phyloP scores from a whole-genome alignment of 2,113 vertebrate genomes.

The Nerophis lumbriciformis region DNA sequence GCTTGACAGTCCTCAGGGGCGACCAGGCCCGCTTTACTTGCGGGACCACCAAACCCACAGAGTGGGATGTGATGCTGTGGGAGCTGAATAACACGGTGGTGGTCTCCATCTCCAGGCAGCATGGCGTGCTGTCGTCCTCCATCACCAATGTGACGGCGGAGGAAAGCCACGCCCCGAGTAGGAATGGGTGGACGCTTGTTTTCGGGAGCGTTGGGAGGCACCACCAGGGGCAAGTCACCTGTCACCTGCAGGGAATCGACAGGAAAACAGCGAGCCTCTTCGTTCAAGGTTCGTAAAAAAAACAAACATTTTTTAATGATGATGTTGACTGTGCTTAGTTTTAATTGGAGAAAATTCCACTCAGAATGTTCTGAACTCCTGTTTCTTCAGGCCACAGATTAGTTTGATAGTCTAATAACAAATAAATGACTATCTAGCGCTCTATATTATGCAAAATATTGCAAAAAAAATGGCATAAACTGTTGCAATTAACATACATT shows the following conservation, averaged over 20 bases:
- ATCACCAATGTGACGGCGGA: constrained; percentile 56
- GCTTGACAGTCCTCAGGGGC: constrained; percentile 66
- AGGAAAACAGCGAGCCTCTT: constrained; percentile 64
- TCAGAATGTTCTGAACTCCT: too few species aligned
- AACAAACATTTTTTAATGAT: constrained; percentile 7
- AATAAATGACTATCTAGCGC: too few species aligned
- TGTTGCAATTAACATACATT: too few species aligned
- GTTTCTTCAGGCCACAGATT: too few species aligned
- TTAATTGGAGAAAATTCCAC: too few species aligned
- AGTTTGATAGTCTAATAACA: too few species aligned
- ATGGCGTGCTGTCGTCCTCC: constrained; percentile 50
- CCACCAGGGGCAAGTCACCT: constrained; percentile 73
- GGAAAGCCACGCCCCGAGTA: constrained; percentile 10
- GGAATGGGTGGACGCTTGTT: constrained; percentile 72
- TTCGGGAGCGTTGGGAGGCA: constrained; percentile 57
- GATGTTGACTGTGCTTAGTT: too few species aligned
- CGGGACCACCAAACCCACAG: constrained; percentile 41
- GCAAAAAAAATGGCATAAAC: too few species aligned
- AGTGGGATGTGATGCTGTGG: constrained; percentile 82
- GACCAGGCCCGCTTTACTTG: constrained; percentile 76
- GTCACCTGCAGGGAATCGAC: constrained; percentile 67
- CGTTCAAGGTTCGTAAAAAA: constrained; percentile 75
- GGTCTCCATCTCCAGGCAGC: constrained; percentile 60
- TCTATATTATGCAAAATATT: too few species aligned
- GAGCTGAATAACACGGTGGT: constrained; percentile 44